Evolutionary conservation across 2,888 invertebrate genomes (phyloP), one percentile per base, ranked within the genome.

Genomic region (Cosmia pyralina): DNA sequence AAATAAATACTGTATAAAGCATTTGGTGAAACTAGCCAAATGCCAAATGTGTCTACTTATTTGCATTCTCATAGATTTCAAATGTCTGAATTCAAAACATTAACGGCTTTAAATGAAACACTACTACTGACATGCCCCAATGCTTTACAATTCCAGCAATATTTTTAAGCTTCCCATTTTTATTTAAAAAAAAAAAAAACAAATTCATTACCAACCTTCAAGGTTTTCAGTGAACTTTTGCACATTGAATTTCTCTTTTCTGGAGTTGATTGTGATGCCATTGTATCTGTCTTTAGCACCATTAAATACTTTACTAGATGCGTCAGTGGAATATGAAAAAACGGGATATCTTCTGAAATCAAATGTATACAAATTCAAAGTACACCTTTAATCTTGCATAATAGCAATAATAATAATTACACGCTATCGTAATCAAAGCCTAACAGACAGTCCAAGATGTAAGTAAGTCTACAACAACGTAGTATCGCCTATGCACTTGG

Each of bases 241-340:
- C 34, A 81, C 83, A 53, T 88, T 86, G 83, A 85, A 90, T 66
- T 87, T 88, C 74, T 93, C 92, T 77, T 88, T 82, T 17, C 75
- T 71, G 10, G 91, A 86, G 81, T 94, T 92, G 28, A 96, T 87
- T 74, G 94, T 95, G 8, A 96, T 85, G 48, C 94, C 94, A 87
- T 94, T 91, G 77, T 91, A 94, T 72, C 89, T 91, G 82, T 94
- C 95, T 77, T 75, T 88, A 65, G 82, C 87, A 53, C 94, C 94
- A 63, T 71, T 85, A 85, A 94, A 93, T 50, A 85, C 77, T 59
- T 73, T 70, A 41, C 78, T 76, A 13, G 79, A 19, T 55, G 75
- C 58, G 70, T 83, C 75, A 67, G 64, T 87, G 62, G 88, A 87
- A 75, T 85, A 89, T 65, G 83, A 84, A 74, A 72, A 82, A 53